Percentiles rank a stretch among this genome's conserved stretches.
phyloP scores from a whole-genome alignment of 2,113 vertebrate species.

The Physeter macrocephalus region DNA sequence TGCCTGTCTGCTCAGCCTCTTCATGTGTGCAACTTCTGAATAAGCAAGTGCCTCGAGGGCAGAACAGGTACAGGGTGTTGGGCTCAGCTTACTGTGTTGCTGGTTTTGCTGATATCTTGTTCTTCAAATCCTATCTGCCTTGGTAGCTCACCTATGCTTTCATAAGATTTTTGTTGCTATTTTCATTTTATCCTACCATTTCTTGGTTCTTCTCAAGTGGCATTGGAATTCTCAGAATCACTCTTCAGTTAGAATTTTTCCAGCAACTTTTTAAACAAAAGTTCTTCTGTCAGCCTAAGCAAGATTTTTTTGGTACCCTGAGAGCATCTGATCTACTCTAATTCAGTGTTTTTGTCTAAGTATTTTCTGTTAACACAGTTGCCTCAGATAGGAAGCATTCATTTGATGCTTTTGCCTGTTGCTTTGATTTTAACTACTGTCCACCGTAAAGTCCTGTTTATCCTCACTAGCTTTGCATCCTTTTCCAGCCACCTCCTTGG shows the following conservation, averaged over 20 bases:
- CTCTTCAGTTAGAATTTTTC: slow-evolving; percentile 8
- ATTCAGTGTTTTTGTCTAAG: not conserved
- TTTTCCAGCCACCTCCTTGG: not conserved
- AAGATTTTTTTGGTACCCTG: not conserved
- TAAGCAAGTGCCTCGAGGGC: not conserved
- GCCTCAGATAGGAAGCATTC: not conserved
- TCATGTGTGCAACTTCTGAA: not conserved
- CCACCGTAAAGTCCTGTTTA: not conserved
- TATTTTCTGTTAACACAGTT: not conserved
- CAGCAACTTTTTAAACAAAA: not conserved
- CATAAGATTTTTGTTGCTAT: not conserved
- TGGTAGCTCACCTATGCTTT: not conserved
- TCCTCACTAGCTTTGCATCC: not conserved
- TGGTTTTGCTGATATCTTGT: not conserved
- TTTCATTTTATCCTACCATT: not conserved
- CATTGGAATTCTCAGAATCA: not conserved
- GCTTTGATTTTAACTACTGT: not conserved
- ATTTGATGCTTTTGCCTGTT: not conserved
- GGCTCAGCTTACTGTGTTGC: not conserved
- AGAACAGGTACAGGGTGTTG: not conserved
- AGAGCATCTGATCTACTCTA: not conserved
- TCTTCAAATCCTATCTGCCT: not conserved
- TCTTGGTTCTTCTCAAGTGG: not conserved
- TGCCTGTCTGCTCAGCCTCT: not conserved
- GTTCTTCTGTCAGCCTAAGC: not conserved